Evolutionary conservation across 2,113 vertebrate genomes (phyloP).

Genomic region (Sitta europaea): DNA sequence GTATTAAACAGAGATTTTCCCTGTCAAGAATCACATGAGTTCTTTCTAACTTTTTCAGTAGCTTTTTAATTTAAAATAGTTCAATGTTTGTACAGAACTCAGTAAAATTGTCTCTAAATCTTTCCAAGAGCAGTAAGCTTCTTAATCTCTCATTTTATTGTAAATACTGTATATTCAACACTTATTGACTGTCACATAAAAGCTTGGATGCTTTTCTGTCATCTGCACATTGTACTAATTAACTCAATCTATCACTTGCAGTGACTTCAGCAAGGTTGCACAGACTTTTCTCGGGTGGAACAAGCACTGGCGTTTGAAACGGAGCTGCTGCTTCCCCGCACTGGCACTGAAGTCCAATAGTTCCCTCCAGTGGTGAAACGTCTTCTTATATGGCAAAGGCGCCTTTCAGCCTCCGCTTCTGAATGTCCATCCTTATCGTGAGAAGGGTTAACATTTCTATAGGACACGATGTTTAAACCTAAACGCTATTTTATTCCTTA

Average conservation of each 20-base stretch:
- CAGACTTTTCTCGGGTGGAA: neutral
- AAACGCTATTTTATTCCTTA: neutral
- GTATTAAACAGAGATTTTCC: neutral
- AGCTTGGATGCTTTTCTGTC: neutral
- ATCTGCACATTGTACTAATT: neutral
- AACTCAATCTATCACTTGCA: rapidly evolving
- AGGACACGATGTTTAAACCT: neutral
- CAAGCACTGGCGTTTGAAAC: neutral
- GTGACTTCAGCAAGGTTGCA: neutral
- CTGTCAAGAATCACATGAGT: neutral
- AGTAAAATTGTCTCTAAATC: neutral
- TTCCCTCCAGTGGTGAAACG: slow-evolving; percentile 29
- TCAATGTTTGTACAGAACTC: neutral
- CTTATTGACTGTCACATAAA: neutral
- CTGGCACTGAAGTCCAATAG: neutral
- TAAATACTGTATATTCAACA: neutral
- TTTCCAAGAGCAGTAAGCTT: neutral
- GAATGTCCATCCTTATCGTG: rapidly evolving
- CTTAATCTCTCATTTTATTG: neutral
- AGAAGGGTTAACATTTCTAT: neutral
- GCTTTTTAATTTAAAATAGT: neutral
- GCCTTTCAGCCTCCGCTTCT: neutral
- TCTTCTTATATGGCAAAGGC: neutral
- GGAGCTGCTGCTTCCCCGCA: neutral
- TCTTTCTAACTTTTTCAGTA: neutral